phyloP scores from a whole-genome alignment of 2,797 vertebrate genomes.

The Sebastolobus altivelis region DNA sequence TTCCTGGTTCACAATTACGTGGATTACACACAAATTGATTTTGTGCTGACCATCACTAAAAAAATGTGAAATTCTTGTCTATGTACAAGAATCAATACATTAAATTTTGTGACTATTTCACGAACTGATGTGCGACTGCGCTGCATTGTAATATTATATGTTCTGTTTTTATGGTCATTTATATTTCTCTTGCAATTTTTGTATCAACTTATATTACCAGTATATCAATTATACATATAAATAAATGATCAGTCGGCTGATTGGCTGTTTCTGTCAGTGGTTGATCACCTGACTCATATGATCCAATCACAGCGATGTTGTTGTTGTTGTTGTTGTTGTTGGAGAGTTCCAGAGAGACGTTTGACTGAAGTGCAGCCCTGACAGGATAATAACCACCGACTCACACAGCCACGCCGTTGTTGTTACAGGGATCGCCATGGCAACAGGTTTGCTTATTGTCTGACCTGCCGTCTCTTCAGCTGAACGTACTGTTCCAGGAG shows the following conservation, averaged over 20 bases:
- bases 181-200: background rate
- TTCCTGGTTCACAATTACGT: too few species aligned
- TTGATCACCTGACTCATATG: background rate
- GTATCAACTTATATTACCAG: background rate
- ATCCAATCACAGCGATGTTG: background rate
- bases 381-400: slow-evolving; percentile 14
- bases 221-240: too few species aligned
- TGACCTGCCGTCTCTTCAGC: slow-evolving; percentile 18
- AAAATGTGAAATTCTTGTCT: too few species aligned
- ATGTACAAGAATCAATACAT: too few species aligned
- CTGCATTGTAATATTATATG: too few species aligned
- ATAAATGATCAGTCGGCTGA: background rate
- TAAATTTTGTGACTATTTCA: too few species aligned
- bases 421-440: slow-evolving; percentile 19
- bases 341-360: background rate
- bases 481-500: slow-evolving; percentile 16
- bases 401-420: background rate
- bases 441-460: slow-evolving; percentile 29
- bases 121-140: too few species aligned
- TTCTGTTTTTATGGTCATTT: too few species aligned
- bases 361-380: slow-evolving; percentile 1
- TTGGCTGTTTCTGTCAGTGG: background rate
- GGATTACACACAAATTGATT: too few species aligned
- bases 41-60: too few species aligned
- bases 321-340: background rate